phyloP scores from a whole-genome alignment of 1,140 invertebrate genomes.

The Laodelphax striatellus region DNA sequence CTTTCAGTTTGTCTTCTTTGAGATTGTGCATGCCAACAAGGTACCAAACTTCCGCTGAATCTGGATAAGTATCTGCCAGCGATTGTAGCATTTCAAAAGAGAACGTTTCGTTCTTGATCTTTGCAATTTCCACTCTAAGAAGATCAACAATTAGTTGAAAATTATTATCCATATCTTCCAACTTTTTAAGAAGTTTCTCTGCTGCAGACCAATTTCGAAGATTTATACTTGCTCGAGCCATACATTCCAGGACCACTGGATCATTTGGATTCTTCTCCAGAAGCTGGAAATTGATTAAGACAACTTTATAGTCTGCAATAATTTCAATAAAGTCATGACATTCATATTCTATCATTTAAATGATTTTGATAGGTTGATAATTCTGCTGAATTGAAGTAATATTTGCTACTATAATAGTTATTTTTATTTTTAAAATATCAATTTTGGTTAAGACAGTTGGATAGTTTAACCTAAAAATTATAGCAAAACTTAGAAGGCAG shows the following conservation, averaged over 20 bases:
- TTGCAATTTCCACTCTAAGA: background rate
- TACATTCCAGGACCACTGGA: constrained; percentile 28
- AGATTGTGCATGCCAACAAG: constrained; percentile 29
- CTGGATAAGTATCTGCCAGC: background rate
- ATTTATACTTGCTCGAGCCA: constrained; percentile 30
- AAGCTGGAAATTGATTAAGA: background rate
- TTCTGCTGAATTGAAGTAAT: too few relatives aligned
- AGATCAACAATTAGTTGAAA: background rate
- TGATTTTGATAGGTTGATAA: too few relatives aligned
- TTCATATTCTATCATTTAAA: too few relatives aligned
- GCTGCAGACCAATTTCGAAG: constrained; percentile 38
- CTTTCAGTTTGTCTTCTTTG: constrained; percentile 38
- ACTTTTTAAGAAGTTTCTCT: constrained; percentile 30
- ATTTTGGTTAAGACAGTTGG: too few relatives aligned
- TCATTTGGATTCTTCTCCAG: constrained; percentile 23
- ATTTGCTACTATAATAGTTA: too few relatives aligned
- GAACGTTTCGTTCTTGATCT: background rate
- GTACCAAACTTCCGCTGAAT: constrained; percentile 21
- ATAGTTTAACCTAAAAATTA: too few relatives aligned
- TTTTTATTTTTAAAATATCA: too few relatives aligned
- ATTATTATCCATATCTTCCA: constrained; percentile 21
- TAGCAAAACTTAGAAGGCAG: too few relatives aligned
- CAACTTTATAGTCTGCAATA: too few relatives aligned
- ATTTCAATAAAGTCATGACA: too few relatives aligned
- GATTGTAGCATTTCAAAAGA: background rate